Evolutionary conservation across 2,797 vertebrate species (phyloP).

Genomic region (Monodelphis domestica): DNA sequence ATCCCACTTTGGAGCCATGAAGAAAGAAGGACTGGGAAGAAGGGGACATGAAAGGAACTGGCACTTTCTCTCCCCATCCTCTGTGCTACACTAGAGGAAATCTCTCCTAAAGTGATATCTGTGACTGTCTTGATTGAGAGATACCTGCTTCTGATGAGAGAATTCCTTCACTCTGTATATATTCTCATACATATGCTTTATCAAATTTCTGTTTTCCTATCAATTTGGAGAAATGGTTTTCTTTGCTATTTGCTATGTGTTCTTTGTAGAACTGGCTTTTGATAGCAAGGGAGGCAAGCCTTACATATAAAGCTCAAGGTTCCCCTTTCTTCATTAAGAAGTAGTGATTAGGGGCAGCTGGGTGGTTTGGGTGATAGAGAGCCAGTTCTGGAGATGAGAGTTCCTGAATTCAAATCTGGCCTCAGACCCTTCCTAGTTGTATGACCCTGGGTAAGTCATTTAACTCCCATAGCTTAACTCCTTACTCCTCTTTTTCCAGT

Average conservation of each 20-base stretch:
- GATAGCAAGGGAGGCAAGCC: background rate
- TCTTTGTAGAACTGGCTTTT: background rate
- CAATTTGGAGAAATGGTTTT: background rate
- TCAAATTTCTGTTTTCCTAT: background rate
- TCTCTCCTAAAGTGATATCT: background rate
- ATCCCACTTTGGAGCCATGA: background rate
- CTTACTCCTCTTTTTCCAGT: no score
- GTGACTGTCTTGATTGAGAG: background rate
- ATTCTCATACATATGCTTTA: background rate
- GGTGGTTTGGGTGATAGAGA: no score
- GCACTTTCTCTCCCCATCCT: background rate
- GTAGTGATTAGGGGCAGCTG: background rate
- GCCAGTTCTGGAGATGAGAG: no score
- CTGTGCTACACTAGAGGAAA: background rate
- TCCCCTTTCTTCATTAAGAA: background rate
- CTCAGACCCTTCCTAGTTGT: no score
- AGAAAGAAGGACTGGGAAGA: background rate
- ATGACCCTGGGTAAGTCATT: no score
- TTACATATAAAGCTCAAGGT: background rate
- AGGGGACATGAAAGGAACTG: background rate
- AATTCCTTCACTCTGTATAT: background rate
- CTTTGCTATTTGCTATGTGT: background rate
- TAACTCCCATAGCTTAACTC: no score
- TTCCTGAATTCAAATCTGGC: no score
- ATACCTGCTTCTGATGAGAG: background rate